Percentiles rank a stretch among this genome's conserved stretches.
Conservation (phyloP, 2,113 vertebrate species). For the Hystrix cristata region DNA sequence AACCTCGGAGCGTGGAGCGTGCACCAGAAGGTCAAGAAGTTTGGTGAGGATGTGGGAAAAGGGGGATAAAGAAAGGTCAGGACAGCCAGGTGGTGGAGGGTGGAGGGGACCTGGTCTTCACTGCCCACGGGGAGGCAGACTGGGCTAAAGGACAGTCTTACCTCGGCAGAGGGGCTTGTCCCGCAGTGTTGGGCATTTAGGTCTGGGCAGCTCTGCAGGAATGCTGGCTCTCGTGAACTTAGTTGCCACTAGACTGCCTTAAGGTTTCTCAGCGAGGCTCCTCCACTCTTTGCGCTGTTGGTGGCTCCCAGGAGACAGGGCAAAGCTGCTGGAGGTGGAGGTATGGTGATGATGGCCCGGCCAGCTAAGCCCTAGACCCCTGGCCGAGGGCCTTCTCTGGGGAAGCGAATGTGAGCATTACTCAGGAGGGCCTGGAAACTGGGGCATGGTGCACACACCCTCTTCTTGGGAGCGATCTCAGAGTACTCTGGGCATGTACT, state of each 20-base stretch:
- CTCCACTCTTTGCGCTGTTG: neutral
- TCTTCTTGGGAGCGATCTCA: neutral
- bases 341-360: neutral
- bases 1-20: neutral
- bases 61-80: neutral
- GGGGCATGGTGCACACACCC: neutral
- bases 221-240: neutral
- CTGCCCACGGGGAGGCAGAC: neutral
- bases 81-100: neutral
- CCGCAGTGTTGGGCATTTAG: neutral
- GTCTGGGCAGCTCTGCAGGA: neutral
- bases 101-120: neutral
- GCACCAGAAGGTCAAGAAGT: neutral
- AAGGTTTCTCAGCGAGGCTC: neutral
- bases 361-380: neutral
- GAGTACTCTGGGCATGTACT: rapidly evolving
- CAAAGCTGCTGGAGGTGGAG: neutral
- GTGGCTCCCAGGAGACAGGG: neutral
- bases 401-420: constrained; percentile 7
- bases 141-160: neutral
- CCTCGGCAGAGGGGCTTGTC: constrained; percentile 54
- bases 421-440: constrained; percentile 25
- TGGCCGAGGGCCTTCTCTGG: neutral
- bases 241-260: constrained; percentile 7
- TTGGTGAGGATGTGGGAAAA: neutral